Conservation (phyloP, 2,797 vertebrate genomes). For the Tragopan temminckii region DNA sequence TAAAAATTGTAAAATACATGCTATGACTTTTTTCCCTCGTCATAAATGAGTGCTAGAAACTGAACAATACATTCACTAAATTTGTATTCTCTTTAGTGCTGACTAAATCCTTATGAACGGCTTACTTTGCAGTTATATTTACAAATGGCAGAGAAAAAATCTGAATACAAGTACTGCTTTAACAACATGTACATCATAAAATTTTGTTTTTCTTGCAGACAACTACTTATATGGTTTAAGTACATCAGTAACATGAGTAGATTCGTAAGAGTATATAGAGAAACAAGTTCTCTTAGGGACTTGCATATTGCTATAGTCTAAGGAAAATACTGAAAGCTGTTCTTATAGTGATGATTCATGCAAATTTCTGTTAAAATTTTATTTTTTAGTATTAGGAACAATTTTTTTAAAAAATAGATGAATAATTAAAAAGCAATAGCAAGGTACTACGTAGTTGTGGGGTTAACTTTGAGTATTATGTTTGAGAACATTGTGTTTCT, state of each 20-base stretch:
- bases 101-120: not conserved
- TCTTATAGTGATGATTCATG: not conserved
- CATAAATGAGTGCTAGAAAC: not conserved
- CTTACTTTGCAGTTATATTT: conserved; percentile 39
- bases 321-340: not conserved
- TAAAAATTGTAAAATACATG: not conserved
- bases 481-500: not conserved
- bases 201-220: conserved; percentile 62
- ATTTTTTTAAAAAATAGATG: not conserved
- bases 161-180: not conserved
- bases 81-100: not conserved
- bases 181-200: not conserved
- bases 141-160: not conserved
- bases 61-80: not conserved
- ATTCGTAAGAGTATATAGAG: not conserved
- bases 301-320: not conserved
- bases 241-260: conserved; percentile 41
- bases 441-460: not conserved
- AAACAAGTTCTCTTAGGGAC: conserved; percentile 39
- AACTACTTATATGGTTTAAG: conserved; percentile 53
- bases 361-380: not conserved
- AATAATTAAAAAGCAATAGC: not conserved
- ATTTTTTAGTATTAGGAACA: not conserved
- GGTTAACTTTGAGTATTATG: not conserved
- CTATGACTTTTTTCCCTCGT: rapidly evolving